phyloP scores from a whole-genome alignment of 2,888 invertebrate genomes.

The Phrixothrix hirtus region DNA sequence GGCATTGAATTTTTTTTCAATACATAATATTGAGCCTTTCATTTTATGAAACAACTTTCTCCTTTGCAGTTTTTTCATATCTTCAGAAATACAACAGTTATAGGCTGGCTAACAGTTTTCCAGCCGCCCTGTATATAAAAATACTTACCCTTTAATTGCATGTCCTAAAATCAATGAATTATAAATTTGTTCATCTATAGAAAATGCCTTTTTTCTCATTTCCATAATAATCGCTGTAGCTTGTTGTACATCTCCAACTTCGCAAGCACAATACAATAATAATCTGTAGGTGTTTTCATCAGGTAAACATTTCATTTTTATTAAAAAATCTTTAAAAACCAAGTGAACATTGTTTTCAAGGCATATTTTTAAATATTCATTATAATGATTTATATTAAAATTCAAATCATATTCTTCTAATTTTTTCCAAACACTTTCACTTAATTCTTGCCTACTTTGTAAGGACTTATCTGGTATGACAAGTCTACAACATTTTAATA shows the following conservation, averaged over 20 bases:
- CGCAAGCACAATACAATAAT: slow-evolving; percentile 62
- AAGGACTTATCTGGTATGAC: slow-evolving; percentile 60
- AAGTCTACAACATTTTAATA: slow-evolving; percentile 63
- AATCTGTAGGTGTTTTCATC: slow-evolving; percentile 61
- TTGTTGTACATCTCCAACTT: slow-evolving; percentile 62
- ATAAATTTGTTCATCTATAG: slow-evolving; percentile 63
- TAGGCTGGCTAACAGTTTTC: too few species aligned
- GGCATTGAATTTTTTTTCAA: too few species aligned
- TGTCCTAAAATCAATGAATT: slow-evolving; percentile 65
- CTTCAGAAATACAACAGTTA: too few species aligned
- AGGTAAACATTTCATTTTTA: slow-evolving; percentile 57
- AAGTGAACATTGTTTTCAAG: slow-evolving; percentile 61
- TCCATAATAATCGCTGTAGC: slow-evolving; percentile 62
- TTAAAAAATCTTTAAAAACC: slow-evolving; percentile 57
- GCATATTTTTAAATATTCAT: slow-evolving; percentile 62
- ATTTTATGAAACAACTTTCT: too few species aligned
- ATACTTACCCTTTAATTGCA: slow-evolving; percentile 59
- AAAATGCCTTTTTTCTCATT: slow-evolving; percentile 61
- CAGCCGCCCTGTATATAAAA: too few species aligned
- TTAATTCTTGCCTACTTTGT: slow-evolving; percentile 57
- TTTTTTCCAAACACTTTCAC: slow-evolving; percentile 61
- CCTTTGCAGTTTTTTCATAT: too few species aligned
- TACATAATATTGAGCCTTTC: too few species aligned
- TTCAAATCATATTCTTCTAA: slow-evolving; percentile 56
- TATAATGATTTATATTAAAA: slow-evolving; percentile 59